Base-by-base conservation (phyloP, 2,797 vertebrate species). In the Pseudomugil tenellus region DNA sequence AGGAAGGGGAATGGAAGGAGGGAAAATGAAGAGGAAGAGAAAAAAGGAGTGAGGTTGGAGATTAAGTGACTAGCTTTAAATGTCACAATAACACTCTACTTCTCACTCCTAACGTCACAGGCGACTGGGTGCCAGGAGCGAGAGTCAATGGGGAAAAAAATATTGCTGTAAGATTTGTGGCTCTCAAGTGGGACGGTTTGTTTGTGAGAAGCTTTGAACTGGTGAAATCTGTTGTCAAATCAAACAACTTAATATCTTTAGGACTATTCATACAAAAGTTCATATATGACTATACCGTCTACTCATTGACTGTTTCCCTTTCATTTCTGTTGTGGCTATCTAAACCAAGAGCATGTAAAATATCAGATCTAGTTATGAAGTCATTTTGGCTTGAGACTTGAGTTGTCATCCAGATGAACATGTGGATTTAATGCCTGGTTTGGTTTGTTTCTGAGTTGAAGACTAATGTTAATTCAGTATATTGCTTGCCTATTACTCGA, bases 21-120 rank as follows among this genome's bases (percentile, higher is more conserved):
- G 48, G 55, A 56, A 48, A 63, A 31, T 17, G 26, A 39, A 67
- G 57, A 55, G 49, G 56, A 31, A 43, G 6, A 69, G 73, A 62
- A 74, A 64, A 70, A 63, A 84, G 69, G 70, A 83, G 72, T 72
- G 76, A 84, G 82, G 82, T 77, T 68, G 68, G 85, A 87, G 84
- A 84, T 87, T 85, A 83, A 81, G 79, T 79, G 79, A 82, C 77
- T 80, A 64, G 57, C 79, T 87, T 83, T 88, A 89, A 87, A 86
- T 87, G 86, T 89, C 81, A 84, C 81, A 87, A 87, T 88, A 84
- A 81, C 61, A 64, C 62, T 86, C 65, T 3, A 58, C 76, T 77
- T 84, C 76, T 80, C 67, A 34, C 72, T 70, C 72, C 63, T 69
- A 75, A 81, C 75, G 62, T 82, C 67, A 60, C 58, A 54, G 74